Conservation (phyloP, 1,140 invertebrate species). For the Drosophila triauraria region DNA sequence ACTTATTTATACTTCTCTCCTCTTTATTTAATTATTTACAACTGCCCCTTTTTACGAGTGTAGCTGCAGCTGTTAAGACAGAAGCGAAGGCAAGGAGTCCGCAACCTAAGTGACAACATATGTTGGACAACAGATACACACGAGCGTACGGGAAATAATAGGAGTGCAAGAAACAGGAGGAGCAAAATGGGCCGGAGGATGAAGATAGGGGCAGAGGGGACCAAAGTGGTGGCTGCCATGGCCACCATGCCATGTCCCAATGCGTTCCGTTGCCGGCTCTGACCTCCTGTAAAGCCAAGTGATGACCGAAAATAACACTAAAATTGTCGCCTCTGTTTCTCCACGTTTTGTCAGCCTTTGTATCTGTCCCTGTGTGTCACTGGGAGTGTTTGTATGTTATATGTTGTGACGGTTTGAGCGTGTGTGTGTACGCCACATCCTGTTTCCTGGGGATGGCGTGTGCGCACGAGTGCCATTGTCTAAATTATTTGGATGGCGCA, state of each 20-base stretch:
- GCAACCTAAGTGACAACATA: slow-evolving; percentile 57
- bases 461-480: slow-evolving; percentile 81
- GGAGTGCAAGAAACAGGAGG: neutral
- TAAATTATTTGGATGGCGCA: slow-evolving; percentile 78
- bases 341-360: slow-evolving; percentile 34
- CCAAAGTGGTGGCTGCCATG: slow-evolving; percentile 23
- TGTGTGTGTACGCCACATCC: slow-evolving; percentile 43
- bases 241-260: slow-evolving; percentile 34
- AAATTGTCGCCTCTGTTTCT: slow-evolving; percentile 65
- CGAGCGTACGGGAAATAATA: slow-evolving; percentile 9
- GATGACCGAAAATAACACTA: slow-evolving; percentile 64
- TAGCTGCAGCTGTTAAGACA: slow-evolving; percentile 24
- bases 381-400: slow-evolving; percentile 8
- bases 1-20: too few relatives aligned
- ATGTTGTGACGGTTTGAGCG: slow-evolving; percentile 8
- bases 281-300: slow-evolving; percentile 46
- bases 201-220: neutral
- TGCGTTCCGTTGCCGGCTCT: slow-evolving; percentile 33
- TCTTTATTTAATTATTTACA: neutral
- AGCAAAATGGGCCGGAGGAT: neutral
- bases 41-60: neutral
- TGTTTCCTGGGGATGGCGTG: slow-evolving; percentile 65
- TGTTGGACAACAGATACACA: slow-evolving; percentile 60
- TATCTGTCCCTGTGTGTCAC: slow-evolving; percentile 22
- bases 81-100: slow-evolving; percentile 14